Base-by-base conservation (phyloP, 2,797 vertebrate genomes). In the Ctenochaetus hawaiiensis region DNA sequence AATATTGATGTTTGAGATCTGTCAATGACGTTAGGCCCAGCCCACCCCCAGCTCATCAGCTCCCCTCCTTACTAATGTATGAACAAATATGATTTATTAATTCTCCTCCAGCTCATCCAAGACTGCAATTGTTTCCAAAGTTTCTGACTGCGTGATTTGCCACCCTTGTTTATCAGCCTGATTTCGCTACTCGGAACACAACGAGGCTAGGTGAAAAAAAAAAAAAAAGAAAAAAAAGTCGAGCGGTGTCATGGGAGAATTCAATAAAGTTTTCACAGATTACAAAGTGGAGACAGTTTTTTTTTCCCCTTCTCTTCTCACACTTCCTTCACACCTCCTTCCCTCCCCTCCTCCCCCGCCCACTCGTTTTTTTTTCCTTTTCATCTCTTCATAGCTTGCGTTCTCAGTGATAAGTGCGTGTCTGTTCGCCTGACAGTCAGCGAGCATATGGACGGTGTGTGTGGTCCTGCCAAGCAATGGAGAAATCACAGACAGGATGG, bases 11-110 rank as follows among this genome's bases (percentile, higher is more conserved):
- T 67, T 82, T 1, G 26, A 84, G 86, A 88, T 91, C 83, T 90
- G 85, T 87, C 84, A 72, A 61, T 26, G 76, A 81, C 41, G 54
- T 86, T 75, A 51, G 47, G 86, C 88, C 81, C 80, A 83, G 72
- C 85, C 77, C 87, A 78, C 63, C 82, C 81, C 81, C 16, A 72
- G 68, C 83, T 87, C 82, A 83, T 91, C 81, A 86, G 73, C 75
- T 89, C 85, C 71, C 77, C 79, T 86, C 70, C 79, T 94, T 80
- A 93, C 85, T 95, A 90, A 94, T 92, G 79, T 86, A 94, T 93
- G 89, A 94, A 92, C 83, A 92, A 89, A 92, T 90, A 92, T 94
- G 82, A 93, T 94, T 94, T 92, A 94, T 95, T 94, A 90, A 94
- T 92, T 61, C 67, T 30, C 56, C 72, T 43, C 53, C n/a, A 74